Conservation (phyloP, 2,888 invertebrate species). For the Laothoe populi region DNA sequence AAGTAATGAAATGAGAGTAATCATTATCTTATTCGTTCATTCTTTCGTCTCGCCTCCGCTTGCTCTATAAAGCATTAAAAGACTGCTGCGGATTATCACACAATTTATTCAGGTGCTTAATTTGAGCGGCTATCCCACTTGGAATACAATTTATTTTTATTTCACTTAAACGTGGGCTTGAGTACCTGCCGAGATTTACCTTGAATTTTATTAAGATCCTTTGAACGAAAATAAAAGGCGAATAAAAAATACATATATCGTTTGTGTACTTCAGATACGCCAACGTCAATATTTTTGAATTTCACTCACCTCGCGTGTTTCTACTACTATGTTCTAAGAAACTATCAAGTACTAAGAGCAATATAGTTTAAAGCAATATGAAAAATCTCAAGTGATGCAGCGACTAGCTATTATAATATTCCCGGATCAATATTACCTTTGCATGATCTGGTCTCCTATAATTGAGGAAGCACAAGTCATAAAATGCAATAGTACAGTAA, state of each 20-base stretch:
- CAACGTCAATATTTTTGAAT: no score
- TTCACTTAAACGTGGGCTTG: slow-evolving; percentile 73
- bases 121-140: slow-evolving; percentile 81
- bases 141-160: slow-evolving; percentile 81
- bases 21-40: slow-evolving; percentile 81
- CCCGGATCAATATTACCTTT: no score
- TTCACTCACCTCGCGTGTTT: no score
- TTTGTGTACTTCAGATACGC: no score
- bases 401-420: no score
- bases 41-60: slow-evolving; percentile 67
- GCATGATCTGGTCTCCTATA: no score
- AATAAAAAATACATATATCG: slow-evolving; percentile 16
- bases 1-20: slow-evolving; percentile 83
- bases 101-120: slow-evolving; percentile 85
- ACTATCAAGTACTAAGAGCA: no score
- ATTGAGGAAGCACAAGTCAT: no score
- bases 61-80: slow-evolving; percentile 77
- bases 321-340: no score
- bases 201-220: slow-evolving; percentile 67
- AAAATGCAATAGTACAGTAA: no score
- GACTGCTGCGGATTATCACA: slow-evolving; percentile 82
- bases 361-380: no score
- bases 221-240: slow-evolving; percentile 25
- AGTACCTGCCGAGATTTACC: slow-evolving; percentile 68
- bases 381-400: no score